Base-by-base conservation (phyloP, 2,113 vertebrate genomes). In the Conger conger region DNA sequence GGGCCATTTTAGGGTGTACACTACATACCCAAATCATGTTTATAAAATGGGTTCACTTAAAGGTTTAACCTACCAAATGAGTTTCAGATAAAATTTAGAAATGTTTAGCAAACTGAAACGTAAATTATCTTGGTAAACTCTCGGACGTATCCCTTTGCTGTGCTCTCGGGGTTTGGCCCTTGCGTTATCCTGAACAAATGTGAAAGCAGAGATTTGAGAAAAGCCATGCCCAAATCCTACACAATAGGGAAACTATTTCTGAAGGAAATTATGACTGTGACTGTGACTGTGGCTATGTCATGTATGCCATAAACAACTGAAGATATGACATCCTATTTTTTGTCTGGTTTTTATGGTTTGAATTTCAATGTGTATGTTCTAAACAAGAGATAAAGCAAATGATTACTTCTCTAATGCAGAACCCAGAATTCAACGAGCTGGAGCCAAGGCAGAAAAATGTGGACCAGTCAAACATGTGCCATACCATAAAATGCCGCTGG, bases 71-170 rank as follows among this genome's bases (percentile, higher is more conserved):
- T 33, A 33, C 27, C 68, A 73, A 73, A 73, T 73, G n/a, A n/a
- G n/a, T 73, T 73, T 73, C 27, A 73, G 68, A 73, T 73, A 73
- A 73, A 73, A 73, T 73, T 63, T 33, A 73, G 68, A 73, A 73
- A 13, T 73, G 68, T 73, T 73, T 73, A 30, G 68, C 27, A 73
- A 73, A 73, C 68, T n/a, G 5, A n/a, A 73, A 73, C 27, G n/a
- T 73, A 73, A 73, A 33, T 73, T 73, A 33, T 33, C 68, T 33
- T 33, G 20, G 9, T 30, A 13, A 33, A 33, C 68, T 73, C n/a
- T 73, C n/a, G n/a, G 68, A 73, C 23, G n/a, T 73, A 73, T 73
- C n/a, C 27, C n/a, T 73, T 73, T 73, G 68, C 33, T 33, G n/a
- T 73, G n/a, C n/a, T 73, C n/a, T 33, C 68, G 6, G 23, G 57